Evolutionary conservation across 2,888 invertebrate genomes (phyloP).

Genomic region (Epicampocera succincta): DNA sequence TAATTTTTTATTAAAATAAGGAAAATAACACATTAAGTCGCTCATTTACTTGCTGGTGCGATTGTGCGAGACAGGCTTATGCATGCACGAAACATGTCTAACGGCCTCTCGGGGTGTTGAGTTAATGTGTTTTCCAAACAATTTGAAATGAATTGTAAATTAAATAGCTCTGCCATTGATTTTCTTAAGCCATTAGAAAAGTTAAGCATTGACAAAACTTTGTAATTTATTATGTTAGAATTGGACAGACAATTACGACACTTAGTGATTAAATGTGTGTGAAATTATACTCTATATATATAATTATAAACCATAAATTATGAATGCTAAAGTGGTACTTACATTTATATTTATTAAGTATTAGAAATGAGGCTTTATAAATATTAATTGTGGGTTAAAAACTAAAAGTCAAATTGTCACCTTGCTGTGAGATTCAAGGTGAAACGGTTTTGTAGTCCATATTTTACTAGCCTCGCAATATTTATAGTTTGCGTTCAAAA

Average conservation of each 20-base stretch:
- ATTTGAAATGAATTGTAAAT: slow-evolving; percentile 44
- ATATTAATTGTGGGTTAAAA: background rate
- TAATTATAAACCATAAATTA: slow-evolving; percentile 28
- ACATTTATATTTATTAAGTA: background rate
- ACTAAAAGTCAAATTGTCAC: too few species aligned
- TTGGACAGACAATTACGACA: slow-evolving; percentile 30
- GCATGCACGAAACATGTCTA: slow-evolving; percentile 44
- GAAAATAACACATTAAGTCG: slow-evolving; percentile 34
- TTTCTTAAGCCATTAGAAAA: background rate
- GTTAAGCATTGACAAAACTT: slow-evolving; percentile 46
- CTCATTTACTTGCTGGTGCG: background rate
- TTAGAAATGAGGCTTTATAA: background rate
- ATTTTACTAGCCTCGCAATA: too few species aligned
- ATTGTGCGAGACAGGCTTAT: slow-evolving; percentile 21
- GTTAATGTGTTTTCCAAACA: slow-evolving; percentile 54
- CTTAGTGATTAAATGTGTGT: slow-evolving; percentile 32
- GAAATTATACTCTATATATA: slow-evolving; percentile 13
- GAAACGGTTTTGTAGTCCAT: too few species aligned
- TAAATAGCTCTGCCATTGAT: slow-evolving; percentile 38
- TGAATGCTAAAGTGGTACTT: background rate
- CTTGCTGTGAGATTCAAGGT: too few species aligned
- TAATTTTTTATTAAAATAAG: slow-evolving; percentile 51
- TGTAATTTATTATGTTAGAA: slow-evolving; percentile 51
- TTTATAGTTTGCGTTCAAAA: too few species aligned
- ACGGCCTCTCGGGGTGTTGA: slow-evolving; percentile 45